These are phyloP conservation scores for Spheniscus mendiculus DNA, from an alignment of 2,113 vertebrate species.

Conservation along the genomic window DNA sequence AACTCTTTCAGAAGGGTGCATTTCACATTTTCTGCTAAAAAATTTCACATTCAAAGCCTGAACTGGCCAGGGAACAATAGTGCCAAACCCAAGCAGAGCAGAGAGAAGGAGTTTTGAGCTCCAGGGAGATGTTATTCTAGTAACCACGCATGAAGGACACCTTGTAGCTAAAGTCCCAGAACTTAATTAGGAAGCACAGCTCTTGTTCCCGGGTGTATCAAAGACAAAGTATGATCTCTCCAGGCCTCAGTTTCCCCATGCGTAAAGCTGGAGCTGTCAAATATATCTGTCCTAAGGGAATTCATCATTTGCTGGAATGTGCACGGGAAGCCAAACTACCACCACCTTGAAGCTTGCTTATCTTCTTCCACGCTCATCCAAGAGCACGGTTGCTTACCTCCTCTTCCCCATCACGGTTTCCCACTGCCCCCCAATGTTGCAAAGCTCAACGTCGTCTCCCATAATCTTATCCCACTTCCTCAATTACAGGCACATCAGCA, in stretches of 20 bases:
- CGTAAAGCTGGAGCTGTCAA: not conserved
- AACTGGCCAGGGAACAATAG: not conserved
- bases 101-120: not conserved
- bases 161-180: not conserved
- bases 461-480: not conserved
- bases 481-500: not conserved
- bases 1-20: not conserved
- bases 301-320: not conserved
- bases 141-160: not conserved
- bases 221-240: not conserved
- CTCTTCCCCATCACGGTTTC: not conserved
- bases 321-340: not conserved
- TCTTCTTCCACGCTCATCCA: not conserved
- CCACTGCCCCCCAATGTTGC: not conserved
- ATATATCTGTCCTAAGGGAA: not conserved
- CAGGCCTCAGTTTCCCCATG: constrained; percentile 21
- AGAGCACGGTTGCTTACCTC: not conserved
- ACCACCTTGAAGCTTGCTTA: not conserved
- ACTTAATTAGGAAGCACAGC: not conserved
- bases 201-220: not conserved
- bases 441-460: not conserved
- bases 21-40: not conserved
- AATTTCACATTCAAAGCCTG: not conserved
- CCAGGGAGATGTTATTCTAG: not conserved
- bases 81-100: not conserved